Percentiles rank a stretch among this genome's conserved stretches.
These are phyloP conservation scores for Axinella damicornis DNA, from an alignment of 37 sponge, comb jelly and placozoan genomes.

Conservation along the genomic window DNA sequence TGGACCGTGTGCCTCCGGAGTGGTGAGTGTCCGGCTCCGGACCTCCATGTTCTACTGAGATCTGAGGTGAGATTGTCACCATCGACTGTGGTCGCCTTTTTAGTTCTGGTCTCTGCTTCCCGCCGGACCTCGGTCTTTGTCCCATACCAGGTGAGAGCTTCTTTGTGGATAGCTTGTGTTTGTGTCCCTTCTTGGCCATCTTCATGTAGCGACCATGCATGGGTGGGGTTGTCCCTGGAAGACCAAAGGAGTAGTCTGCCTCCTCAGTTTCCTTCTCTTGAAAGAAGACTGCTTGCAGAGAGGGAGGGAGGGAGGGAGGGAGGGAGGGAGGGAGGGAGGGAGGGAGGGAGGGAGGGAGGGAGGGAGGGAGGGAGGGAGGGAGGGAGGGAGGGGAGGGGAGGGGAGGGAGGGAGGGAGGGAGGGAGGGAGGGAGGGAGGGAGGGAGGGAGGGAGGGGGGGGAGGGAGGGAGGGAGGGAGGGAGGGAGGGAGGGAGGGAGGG, in stretches of 20 bases:
- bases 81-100: neutral
- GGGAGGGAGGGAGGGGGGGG: no score
- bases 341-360: neutral
- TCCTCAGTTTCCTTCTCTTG: slow-evolving; percentile 5
- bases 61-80: neutral
- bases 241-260: slow-evolving; percentile 8
- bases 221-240: slow-evolving; percentile 55
- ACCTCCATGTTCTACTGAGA: no score
- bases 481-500: no score
- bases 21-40: neutral
- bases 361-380: no score
- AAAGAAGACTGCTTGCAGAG: neutral
- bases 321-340: neutral
- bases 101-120: neutral
- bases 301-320: neutral
- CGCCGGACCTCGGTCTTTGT: no score
- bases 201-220: neutral
- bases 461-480: no score
- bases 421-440: no score
- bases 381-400: no score
- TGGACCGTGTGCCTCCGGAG: neutral
- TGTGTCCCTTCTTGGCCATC: neutral
- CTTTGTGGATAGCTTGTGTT: neutral
- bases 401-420: no score
- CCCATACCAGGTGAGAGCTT: neutral